Base-by-base conservation (phyloP, 1,140 invertebrate genomes). In the Nixonia krombeini region DNA sequence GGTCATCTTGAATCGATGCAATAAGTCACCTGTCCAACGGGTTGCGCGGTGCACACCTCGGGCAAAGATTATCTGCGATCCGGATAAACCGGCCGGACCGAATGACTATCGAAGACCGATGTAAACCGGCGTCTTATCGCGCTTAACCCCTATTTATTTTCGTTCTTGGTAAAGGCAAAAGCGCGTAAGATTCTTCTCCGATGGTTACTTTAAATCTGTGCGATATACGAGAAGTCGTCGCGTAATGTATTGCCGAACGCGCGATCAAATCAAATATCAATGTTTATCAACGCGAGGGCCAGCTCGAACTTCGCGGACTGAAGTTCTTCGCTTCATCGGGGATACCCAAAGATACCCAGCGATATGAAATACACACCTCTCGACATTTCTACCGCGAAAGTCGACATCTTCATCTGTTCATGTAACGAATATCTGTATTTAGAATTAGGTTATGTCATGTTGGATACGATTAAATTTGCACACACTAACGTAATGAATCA, bases 11-110 rank as follows among this genome's bases (percentile, higher is more conserved):
- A 79, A 80, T 80, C 72, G 72, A 73, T 66, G 75, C 76, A 76
- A 82, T 80, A 82, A 80, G 76, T 82, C 80, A 82, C 75, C 75
- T 79, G 78, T 75, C 73, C 69, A 57, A 72, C 70, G 70, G 73
- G 42, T 68, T 68, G 62, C 63, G 50, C 62, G 53, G 49, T 50
- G 55, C 53, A 70, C 61, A 72, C 77, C 70, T 73, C 70, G 37
- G 72, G 73, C 53, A 66, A 49, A 73, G 79, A 84, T 84, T 82
- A 82, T 82, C 74, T 77, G 69, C 73, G 74, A 80, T 80, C 76
- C 73, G 79, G 77, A 78, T 79, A 81, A 81, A 82, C 79, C 75
- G 76, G 80, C 63, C 70, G 40, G 29, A 69, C 53, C 70, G 63
- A 61, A 71, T 67, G 68, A 71, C 70, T 76, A 78, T 78, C 73